These are phyloP conservation scores for Epizoanthus stellaris DNA, from an alignment of 92 coral and sea anemone species.

Conservation along the genomic window DNA sequence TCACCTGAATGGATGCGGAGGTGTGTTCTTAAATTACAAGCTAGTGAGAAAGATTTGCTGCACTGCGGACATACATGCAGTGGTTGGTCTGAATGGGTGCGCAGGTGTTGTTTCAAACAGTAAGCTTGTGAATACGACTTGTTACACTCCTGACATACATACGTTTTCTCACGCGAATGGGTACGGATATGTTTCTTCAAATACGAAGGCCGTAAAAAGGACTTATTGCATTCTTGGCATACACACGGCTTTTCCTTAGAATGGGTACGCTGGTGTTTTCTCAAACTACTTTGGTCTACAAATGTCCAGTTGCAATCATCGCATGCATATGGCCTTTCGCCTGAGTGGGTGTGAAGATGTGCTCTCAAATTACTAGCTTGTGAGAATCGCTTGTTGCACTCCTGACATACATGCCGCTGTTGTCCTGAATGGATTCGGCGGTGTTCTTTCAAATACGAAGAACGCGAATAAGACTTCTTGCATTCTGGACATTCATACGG, in stretches of 20 bases:
- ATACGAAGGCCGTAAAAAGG: background rate
- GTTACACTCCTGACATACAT: background rate
- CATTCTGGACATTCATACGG: background rate
- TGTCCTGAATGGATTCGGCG: background rate
- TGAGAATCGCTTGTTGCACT: background rate
- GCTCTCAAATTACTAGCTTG: background rate
- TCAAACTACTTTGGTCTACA: background rate
- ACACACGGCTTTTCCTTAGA: background rate
- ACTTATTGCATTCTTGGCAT: constrained; percentile 1
- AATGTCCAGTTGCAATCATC: background rate
- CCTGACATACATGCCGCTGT: background rate
- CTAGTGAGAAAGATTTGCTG: background rate
- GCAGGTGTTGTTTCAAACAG: background rate
- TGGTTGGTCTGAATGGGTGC: background rate
- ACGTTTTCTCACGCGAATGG: background rate
- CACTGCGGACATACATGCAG: background rate
- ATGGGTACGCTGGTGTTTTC: background rate
- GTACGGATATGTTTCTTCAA: background rate
- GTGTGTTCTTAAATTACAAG: background rate
- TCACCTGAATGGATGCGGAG: background rate
- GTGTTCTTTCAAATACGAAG: background rate
- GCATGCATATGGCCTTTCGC: background rate
- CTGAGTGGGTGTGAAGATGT: background rate
- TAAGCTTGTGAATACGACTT: background rate
- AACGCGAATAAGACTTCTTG: background rate